A percentile compares a stretch with the other conserved stretches of the same genome.
phyloP scores from a whole-genome alignment of 2,888 invertebrate genomes.

The Pteria penguin region DNA sequence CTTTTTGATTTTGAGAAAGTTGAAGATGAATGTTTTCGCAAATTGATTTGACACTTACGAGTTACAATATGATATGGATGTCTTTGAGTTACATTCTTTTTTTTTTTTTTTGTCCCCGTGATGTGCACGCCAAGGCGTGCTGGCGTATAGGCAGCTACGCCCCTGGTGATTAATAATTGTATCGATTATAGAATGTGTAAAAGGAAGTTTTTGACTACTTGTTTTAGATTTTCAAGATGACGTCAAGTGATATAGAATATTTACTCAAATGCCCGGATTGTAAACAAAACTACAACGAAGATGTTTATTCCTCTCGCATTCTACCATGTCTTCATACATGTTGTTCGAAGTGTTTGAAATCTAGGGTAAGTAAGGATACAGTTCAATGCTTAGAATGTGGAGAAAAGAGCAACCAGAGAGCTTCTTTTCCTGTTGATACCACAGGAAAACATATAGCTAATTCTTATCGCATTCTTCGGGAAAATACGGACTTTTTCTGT shows the following conservation, averaged over 20 bases:
- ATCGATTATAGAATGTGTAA: too few species aligned
- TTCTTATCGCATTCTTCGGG: slow-evolving; percentile 41
- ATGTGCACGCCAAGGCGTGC: too few species aligned
- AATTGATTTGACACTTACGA: too few species aligned
- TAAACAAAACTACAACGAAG: slow-evolving; percentile 54
- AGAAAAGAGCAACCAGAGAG: slow-evolving; percentile 55
- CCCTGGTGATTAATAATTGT: too few species aligned
- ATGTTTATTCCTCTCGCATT: slow-evolving; percentile 48
- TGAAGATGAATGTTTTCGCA: too few species aligned
- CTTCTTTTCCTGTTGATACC: slow-evolving; percentile 52
- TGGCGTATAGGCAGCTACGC: too few species aligned
- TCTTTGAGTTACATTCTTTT: too few species aligned
- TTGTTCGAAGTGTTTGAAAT: slow-evolving; percentile 53
- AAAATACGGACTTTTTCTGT: slow-evolving; percentile 19
- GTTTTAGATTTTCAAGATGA: not conserved
- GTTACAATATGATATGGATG: too few species aligned
- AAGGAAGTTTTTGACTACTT: too few species aligned
- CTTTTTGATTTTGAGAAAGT: too few species aligned
- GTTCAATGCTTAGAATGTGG: slow-evolving; percentile 55
- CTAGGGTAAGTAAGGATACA: slow-evolving; percentile 49
- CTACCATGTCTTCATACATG: slow-evolving; percentile 57
- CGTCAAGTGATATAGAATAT: slow-evolving; percentile 13
- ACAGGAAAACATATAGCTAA: slow-evolving; percentile 57
- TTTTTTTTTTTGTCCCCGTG: too few species aligned
- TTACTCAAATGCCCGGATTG: slow-evolving; percentile 53